Evolutionary conservation across 2,113 vertebrate genomes (phyloP), one percentile per base, ranked within the genome.

Genomic region (Oenanthe oenanthe): DNA sequence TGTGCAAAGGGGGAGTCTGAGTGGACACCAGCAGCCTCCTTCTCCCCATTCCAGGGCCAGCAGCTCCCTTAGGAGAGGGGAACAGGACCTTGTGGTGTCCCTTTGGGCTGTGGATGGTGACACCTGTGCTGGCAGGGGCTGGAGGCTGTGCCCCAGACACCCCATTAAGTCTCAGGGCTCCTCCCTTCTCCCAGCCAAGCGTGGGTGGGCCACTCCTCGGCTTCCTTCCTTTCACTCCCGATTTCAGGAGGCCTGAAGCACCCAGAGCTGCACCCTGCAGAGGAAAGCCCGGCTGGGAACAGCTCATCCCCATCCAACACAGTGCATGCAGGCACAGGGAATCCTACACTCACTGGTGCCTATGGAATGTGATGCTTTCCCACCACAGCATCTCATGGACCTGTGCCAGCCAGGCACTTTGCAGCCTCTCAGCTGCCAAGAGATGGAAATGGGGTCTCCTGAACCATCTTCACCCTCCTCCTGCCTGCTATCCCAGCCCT

Each of bases 311-410:
- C 58, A 53, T 2, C 36, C 54, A 43, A 28, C 34, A 7, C 8
- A 0, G 50, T 0, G 0, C 28, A 13, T 34, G 17, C 0, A 0
- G 65, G 65, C 75, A 31, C 2, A 1, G 34, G 79, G 62, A 40
- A 57, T 38, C 60, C 65, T 16, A 16, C 72, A 2, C 45, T 36
- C 85, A 9, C 34, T 1, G 2, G 6, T 21, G 6, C 54, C 77
- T 32, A 5, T 1, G 1, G 60, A 72, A 73, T 2, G 14, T 1
- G 71, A 75, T 54, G 85, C 74, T 79, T 74, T 61, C n/a, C 28
- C 17, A 7, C n/a, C 21, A 6, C 75, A 58, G 83, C 89, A 70
- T 54, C 31, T 74, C 2, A 0, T 21, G 80, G 89, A 54, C 9
- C 43, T 3, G 32, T 51, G 92, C 95, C 93, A 96, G 76, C 7